Base-by-base conservation (phyloP, 2,797 vertebrate species). In the Leptoclinus maculatus region DNA sequence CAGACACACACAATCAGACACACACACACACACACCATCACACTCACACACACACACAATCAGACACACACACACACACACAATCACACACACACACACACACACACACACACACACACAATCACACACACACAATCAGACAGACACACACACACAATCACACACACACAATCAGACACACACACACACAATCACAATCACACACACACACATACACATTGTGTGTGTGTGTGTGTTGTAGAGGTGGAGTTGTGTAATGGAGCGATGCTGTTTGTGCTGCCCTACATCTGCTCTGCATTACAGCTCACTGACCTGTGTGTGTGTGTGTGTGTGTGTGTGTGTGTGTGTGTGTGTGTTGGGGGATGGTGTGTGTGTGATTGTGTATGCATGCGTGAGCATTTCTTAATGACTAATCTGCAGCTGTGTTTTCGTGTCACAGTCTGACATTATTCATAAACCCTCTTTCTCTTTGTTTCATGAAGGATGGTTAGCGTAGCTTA, bases 331-430 rank as follows among this genome's bases (percentile, higher is more conserved):
- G 66, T 39, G 64, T 65, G 65, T 65, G 68, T 67, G 82, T 77
- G 51, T 29, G 60, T 60, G 25, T 51, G 53, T 23, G 54, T 54
- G 25, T 49, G 36, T 64, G 54, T 66, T 29, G 29, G 29, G 29
- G 29, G 29, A 29, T 29, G 29, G 29, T 29, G 29, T 32, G 69
- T 25, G 59, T 9, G 32, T 13, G 66, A 57, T 43, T 66, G 81
- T 68, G 19, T 51, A 53, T 74, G 87, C 80, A 79, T 88, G 82
- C 17, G n/a, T 84, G 87, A 78, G 77, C 83, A 69, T 87, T 67
- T 81, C 74, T 64, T 85, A 66, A 90, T 88, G 91, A 89, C 80
- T 87, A 59, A 85, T 85, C 64, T 85, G 70, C 64, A 82, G 69
- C 64, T 54, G 75, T 6, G 68, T 78, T 74, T 51, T 66, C n/a